phyloP scores from a whole-genome alignment of 2,888 invertebrate genomes.

The Osmoderma eremita region DNA sequence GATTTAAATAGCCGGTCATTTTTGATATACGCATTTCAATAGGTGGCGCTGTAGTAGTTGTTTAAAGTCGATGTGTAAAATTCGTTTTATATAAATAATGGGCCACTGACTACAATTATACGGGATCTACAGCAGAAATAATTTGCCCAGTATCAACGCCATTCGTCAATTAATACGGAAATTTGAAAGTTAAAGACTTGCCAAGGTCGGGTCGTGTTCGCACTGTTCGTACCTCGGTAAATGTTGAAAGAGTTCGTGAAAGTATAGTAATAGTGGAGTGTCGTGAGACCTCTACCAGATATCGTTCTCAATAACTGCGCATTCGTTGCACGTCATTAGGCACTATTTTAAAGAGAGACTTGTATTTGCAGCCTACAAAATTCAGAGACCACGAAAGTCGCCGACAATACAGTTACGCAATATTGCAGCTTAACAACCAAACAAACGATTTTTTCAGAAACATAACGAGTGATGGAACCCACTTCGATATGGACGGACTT shows the following conservation, averaged over 20 bases:
- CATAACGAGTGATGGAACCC: too few species aligned
- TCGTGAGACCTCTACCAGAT: not conserved
- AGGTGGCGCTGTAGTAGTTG: slow-evolving; percentile 1
- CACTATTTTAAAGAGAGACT: not conserved
- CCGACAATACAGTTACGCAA: too few species aligned
- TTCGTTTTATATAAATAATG: not conserved
- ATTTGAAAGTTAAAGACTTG: not conserved
- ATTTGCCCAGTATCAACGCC: not conserved
- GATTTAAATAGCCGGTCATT: not conserved
- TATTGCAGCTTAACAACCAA: too few species aligned
- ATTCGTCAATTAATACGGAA: slow-evolving; percentile 1
- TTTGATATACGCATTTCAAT: not conserved
- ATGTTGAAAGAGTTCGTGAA: slow-evolving; percentile 2
- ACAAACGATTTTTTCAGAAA: too few species aligned
- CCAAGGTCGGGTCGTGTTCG: slow-evolving; percentile 2
- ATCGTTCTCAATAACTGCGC: too few species aligned
- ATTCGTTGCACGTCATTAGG: not conserved
- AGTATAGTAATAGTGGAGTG: not conserved
- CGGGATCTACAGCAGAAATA: not conserved
- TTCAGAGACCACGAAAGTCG: not conserved
- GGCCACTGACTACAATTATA: not conserved
- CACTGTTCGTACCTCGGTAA: not conserved
- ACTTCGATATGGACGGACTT: too few species aligned
- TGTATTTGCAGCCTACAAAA: not conserved
- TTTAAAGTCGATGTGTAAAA: not conserved